phyloP scores from a whole-genome alignment of 2,888 invertebrate genomes.

The Athripsodes cinereus region DNA sequence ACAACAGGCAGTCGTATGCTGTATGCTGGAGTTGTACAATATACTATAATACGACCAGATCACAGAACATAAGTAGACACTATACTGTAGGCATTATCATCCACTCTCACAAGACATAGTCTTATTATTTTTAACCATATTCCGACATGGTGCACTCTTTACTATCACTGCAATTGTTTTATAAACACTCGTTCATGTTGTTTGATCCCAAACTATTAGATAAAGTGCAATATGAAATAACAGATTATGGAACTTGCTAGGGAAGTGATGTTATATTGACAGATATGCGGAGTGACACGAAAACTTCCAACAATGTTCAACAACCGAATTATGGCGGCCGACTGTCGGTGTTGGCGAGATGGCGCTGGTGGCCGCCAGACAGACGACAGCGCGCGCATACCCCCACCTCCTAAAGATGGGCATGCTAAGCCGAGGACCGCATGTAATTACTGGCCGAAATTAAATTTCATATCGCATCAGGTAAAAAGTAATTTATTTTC shows the following conservation, averaged over 20 bases:
- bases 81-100: background rate
- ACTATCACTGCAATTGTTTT: background rate
- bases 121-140: constrained; percentile 17
- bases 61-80: too few relatives aligned
- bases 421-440: background rate
- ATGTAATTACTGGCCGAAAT: too few relatives aligned
- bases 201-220: constrained; percentile 4
- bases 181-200: background rate
- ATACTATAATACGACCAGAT: too few relatives aligned
- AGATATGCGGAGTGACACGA: constrained; percentile 18
- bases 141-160: constrained; percentile 16
- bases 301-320: constrained; percentile 29
- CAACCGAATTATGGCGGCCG: constrained; percentile 17
- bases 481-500: too few relatives aligned
- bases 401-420: background rate
- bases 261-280: background rate
- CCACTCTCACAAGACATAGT: background rate
- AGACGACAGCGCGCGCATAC: constrained; percentile 14
- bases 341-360: constrained; percentile 9
- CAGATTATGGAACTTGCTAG: background rate
- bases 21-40: too few relatives aligned
- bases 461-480: too few relatives aligned
- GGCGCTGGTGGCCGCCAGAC: constrained; percentile 14
- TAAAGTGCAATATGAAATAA: background rate
- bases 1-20: background rate